Evolutionary conservation across 2,797 vertebrate species (phyloP).

Genomic region (Parambassis ranga): DNA sequence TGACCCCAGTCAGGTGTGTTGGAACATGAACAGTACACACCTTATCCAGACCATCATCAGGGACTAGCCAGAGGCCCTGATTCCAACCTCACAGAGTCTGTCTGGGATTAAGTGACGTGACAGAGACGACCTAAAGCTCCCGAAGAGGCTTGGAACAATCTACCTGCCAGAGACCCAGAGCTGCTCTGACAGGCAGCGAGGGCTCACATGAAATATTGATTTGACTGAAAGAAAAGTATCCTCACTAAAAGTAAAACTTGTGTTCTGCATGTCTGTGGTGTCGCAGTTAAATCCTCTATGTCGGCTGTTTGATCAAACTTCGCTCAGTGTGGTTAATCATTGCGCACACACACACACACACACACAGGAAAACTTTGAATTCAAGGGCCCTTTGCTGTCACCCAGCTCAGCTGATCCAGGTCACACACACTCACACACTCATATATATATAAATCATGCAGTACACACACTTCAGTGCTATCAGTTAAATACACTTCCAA

Average conservation of each 20-base stretch:
- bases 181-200: too few relatives aligned
- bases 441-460: neutral
- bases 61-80: too few relatives aligned
- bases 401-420: slow-evolving; percentile 34
- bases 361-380: slow-evolving; percentile 50
- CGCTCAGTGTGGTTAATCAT: slow-evolving; percentile 75
- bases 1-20: too few relatives aligned
- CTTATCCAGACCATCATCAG: too few relatives aligned
- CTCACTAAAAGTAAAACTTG: too few relatives aligned
- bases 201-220: too few relatives aligned
- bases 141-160: too few relatives aligned
- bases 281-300: neutral
- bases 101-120: neutral
- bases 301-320: slow-evolving; percentile 67
- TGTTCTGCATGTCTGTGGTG: neutral
- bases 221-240: too few relatives aligned
- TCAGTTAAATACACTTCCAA: slow-evolving; percentile 14
- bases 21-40: too few relatives aligned
- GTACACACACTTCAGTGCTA: neutral
- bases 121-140: neutral
- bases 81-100: too few relatives aligned
- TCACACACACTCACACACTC: slow-evolving; percentile 4
- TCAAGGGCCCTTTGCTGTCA: slow-evolving; percentile 38
- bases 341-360: slow-evolving; percentile 23
- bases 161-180: too few relatives aligned